Base-by-base conservation (phyloP, 1,140 invertebrate species). In the Pentalonia nigronervosa region DNA sequence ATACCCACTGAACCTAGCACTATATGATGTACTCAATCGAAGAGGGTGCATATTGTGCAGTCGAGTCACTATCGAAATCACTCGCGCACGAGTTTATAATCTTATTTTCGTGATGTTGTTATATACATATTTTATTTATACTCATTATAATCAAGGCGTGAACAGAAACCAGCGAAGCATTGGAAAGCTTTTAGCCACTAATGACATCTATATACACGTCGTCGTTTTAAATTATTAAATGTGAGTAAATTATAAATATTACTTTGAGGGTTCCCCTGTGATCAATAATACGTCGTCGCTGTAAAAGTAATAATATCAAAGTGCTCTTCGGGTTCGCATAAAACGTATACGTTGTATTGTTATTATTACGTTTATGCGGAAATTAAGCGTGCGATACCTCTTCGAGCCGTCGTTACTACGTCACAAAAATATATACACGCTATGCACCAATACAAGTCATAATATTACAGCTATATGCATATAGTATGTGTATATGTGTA, bases 271-370 rank as follows among this genome's bases (percentile, higher is more conserved):
- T 41, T 41, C 81, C 36, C 81, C 23, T 23, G 81, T 83, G 81
- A 36, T 83, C 81, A 34, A 41, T 41, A 83, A 83, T 83, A 83
- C n/a, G 34, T 23, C 36, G n/a, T 34, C 36, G 81, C 21, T 23
- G 21, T 41, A 83, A 83, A 83, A 83, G n/a, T 41, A 83, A 83
- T 83, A 83, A 83, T 83, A 9, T 83, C 36, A 83, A 83, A 83
- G 81, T 83, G 81, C 81, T 83, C 34, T 83, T 83, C 76, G 76
- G 76, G n/a, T 83, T 83, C 81, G 34, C 81, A 83, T 41, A 83
- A 83, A 83, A 83, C 36, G n/a, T 83, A 83, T 41, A 36, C 34
- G 36, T 83, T 41, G 36, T 83, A 83, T 36, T 83, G 36, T 36
- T 83, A 83, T 83, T 76, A 76, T n/a, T 76, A 76, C 60, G 60